These are phyloP conservation scores for Dolichoris vasculosae DNA, from an alignment of 1,140 invertebrate genomes.

Conservation along the genomic window DNA sequence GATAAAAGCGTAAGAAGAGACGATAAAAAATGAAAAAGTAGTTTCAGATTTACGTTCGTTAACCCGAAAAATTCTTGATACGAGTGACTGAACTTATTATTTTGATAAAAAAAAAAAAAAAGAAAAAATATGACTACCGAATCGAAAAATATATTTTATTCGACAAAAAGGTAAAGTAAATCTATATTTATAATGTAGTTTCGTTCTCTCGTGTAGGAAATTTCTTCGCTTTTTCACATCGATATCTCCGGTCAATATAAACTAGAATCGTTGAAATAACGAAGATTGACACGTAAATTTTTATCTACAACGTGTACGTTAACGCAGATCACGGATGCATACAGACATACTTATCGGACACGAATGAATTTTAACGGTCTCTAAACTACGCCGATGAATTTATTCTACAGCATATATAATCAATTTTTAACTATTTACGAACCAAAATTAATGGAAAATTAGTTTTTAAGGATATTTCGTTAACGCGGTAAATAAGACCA, in stretches of 20 bases:
- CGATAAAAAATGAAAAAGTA: neutral
- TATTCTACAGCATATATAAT: neutral
- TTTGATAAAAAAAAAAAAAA: neutral
- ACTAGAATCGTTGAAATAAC: neutral
- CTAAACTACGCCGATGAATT: neutral
- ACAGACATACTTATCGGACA: neutral
- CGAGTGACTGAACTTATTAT: too few species aligned
- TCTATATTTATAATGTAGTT: neutral
- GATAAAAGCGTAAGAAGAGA: neutral
- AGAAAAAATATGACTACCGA: neutral
- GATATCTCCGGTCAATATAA: neutral
- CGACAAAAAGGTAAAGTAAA: neutral
- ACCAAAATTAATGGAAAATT: too few species aligned
- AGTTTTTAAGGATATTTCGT: too few species aligned
- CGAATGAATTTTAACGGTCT: neutral
- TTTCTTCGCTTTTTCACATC: neutral
- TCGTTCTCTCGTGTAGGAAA: neutral
- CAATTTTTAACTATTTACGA: neutral
- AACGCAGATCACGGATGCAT: neutral
- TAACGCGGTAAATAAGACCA: too few species aligned
- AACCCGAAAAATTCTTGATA: too few species aligned
- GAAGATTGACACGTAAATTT: neutral
- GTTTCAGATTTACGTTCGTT: neutral
- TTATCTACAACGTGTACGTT: neutral
- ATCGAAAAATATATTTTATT: neutral